Base-by-base conservation (phyloP, 1,140 invertebrate genomes). In the Asbolus verrucosus region DNA sequence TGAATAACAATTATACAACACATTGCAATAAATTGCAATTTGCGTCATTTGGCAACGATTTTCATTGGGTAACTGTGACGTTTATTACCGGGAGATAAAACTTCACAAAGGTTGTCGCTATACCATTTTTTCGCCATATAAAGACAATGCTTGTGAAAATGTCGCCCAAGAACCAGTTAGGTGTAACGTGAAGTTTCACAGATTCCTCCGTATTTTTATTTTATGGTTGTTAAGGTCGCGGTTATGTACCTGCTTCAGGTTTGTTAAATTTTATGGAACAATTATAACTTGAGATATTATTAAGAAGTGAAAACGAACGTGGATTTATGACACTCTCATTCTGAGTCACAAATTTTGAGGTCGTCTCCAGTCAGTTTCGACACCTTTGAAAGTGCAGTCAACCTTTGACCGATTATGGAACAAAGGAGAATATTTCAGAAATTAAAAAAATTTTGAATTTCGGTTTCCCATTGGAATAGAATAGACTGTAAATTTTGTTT, bases 381-480 rank as follows among this genome's bases (percentile, higher is more conserved):
- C 41, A 46, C 41, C 18, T 46, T 19, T 19, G 41, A 46, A 24
- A 54, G 19, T 27, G 21, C 46, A 54, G 11, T 24, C 21, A 24
- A 54, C 46, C 21, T 54, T 24, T 24, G 46, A 54, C 46, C 46
- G 46, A 2, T 54, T 54, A 19, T 54, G 46, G 21, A 8, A 54
- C 46, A 54, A 54, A 27, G 21, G 19, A 54, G 13, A 9, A 13
- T 24, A 24, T 27, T 54, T 19, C 46, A 54, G 19, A 54, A 54
- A 54, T 54, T 54, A 54, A 14, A 54, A 27, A 54, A 54, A 54
- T 27, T 36, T 36, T 54, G 3, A n/a, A n/a, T n/a, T 54, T n/a
- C 13, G n/a, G 11, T 15, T 46, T 46, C 41, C 9, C 41, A 46
- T 18, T 19, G 2, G 41, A 19, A 46, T 46, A 54, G 8, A 54